Evolutionary conservation across 2,797 vertebrate species (phyloP).

Genomic region (Acomys russatus): DNA sequence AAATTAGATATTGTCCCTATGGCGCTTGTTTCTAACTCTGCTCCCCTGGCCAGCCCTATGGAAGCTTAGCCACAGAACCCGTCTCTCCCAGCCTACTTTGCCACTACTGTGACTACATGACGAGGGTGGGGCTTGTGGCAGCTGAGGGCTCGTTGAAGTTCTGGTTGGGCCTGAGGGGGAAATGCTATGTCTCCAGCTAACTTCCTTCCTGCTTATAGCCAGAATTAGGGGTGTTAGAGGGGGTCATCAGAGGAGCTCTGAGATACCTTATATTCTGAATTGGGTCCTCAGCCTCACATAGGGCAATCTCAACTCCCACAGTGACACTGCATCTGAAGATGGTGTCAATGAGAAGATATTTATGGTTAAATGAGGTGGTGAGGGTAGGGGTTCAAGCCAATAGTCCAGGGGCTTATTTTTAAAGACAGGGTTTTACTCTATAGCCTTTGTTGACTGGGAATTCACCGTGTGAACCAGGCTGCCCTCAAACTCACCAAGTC

Average conservation of each 20-base stretch:
- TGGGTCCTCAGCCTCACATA: neutral
- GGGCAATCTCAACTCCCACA: neutral
- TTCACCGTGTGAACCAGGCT: neutral
- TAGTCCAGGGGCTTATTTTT: neutral
- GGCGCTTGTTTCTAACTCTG: neutral
- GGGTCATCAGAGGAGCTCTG: neutral
- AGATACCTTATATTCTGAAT: neutral
- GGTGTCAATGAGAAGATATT: neutral
- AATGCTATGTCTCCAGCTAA: neutral
- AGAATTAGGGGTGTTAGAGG: neutral
- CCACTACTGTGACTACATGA: neutral
- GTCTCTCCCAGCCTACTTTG: slow-evolving; percentile 2
- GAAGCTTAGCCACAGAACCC: neutral
- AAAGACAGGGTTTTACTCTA: neutral
- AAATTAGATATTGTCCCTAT: neutral
- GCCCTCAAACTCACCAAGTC: neutral
- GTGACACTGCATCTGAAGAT: neutral
- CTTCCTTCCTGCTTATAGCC: neutral
- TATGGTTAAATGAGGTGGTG: neutral
- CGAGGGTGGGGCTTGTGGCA: neutral
- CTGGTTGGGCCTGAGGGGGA: neutral
- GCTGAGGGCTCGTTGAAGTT: slow-evolving; percentile 10
- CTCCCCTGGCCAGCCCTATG: neutral
- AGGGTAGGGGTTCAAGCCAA: neutral
- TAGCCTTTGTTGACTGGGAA: neutral